Evolutionary conservation across 35 echinoderm and acorn worm species (phyloP).

Genomic region (Nesometra sesokonis): DNA sequence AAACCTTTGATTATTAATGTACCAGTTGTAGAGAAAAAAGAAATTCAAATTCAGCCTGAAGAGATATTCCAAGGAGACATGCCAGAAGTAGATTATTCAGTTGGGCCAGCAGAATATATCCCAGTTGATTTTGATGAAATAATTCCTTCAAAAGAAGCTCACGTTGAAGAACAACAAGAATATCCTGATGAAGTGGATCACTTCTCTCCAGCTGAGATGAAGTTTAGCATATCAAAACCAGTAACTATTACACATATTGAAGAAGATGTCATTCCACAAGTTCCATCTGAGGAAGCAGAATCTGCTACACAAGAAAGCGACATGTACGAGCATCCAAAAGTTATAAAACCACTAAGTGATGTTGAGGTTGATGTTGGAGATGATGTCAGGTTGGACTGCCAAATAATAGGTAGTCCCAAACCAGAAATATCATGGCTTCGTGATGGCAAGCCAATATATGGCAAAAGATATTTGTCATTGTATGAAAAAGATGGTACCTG

Average conservation of each 20-base stretch:
- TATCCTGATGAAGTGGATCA: neutral
- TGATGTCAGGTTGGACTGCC: constrained; percentile 27
- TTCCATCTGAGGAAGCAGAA: neutral
- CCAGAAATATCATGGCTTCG: constrained; percentile 44
- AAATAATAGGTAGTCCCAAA: constrained; percentile 36
- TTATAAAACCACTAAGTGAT: constrained; percentile 22
- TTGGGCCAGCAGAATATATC: neutral
- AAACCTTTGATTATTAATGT: no score
- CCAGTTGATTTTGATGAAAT: constrained; percentile 5
- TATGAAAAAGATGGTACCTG: constrained; percentile 67
- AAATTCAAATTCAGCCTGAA: neutral
- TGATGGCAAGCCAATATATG: constrained; percentile 35
- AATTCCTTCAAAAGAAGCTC: neutral
- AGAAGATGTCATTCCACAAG: neutral
- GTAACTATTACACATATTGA: neutral
- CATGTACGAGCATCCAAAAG: constrained; percentile 22
- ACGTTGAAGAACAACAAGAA: neutral
- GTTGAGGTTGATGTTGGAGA: constrained; percentile 28
- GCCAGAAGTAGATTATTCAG: neutral
- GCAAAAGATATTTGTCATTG: constrained; percentile 48
- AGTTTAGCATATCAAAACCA: neutral
- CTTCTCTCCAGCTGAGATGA: neutral
- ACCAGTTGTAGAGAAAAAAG: no score
- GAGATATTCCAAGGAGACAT: neutral
- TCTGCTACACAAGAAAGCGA: no score